Conservation (phyloP, 1,140 invertebrate species). For the Pantala flavescens region DNA sequence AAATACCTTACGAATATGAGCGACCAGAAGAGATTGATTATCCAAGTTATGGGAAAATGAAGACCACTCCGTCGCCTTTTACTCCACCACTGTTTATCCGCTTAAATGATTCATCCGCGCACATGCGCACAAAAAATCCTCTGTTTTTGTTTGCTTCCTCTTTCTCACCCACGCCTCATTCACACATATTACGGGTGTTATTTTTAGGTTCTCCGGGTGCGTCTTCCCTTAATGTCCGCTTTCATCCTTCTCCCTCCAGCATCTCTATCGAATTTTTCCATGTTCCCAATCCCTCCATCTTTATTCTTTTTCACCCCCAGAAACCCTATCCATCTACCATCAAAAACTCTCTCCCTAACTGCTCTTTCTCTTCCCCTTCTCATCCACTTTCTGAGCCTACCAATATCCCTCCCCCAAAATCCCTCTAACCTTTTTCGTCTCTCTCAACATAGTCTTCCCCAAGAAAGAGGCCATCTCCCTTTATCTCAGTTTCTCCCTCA, state of each 20-base stretch:
- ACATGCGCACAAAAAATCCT: no score
- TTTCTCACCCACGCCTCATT: no score
- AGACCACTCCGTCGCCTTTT: no score
- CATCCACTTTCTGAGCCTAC: not conserved
- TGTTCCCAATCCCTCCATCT: not conserved
- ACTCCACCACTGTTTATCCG: no score
- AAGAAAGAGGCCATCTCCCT: not conserved
- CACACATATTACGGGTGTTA: no score
- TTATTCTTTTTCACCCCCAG: not conserved
- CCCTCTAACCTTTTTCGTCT: not conserved
- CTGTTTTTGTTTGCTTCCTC: no score
- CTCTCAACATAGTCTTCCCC: not conserved
- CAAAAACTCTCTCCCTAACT: not conserved
- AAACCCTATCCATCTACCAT: not conserved
- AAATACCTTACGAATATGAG: no score
- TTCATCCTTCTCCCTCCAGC: not conserved
- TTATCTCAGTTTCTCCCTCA: not conserved
- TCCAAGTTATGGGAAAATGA: no score
- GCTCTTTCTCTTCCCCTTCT: not conserved
- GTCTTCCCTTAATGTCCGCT: not conserved
- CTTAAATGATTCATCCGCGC: no score
- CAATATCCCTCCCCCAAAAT: not conserved
- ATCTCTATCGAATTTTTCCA: no score
- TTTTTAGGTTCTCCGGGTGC: not conserved
- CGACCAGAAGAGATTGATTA: no score